Evolutionary conservation across 2,888 invertebrate genomes (phyloP), one percentile per base, ranked within the genome.

Genomic region (Congeria kusceri): DNA sequence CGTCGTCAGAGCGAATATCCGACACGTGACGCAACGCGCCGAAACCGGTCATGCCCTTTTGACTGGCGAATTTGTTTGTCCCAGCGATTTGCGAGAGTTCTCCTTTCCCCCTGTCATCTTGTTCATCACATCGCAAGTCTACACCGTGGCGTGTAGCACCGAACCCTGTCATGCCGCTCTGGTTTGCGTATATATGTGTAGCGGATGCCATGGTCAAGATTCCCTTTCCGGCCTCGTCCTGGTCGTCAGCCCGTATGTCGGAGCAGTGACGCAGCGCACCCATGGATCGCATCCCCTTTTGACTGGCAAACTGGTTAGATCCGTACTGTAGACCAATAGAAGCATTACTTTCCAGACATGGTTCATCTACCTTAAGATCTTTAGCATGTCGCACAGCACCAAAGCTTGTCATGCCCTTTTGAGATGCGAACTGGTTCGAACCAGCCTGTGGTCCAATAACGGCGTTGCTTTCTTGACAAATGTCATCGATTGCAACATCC

Each of bases 381-480:
- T 92, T 88, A 32, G 91, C 92, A 80, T 93, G 92, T 2, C 91
- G 84, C 2, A 86, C 83, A 20, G 87, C 86, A 0, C 90, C 89
- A 5, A 89, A 78, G 25, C 80, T 63, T n/a, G 84, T 78, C 92
- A 92, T 93, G 18, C 93, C 93, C 11, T 86, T 73, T 83, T 93
- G 93, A 46, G 89, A 89, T 39, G 92, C 93, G 32, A 88, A 89
- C 78, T 93, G 92, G 85, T 92, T 93, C 28, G 91, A 91, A 25
- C 93, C 93, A 3, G 90, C 87, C 84, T 93, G 92, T n/a, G 91
- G 83, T 47, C 91, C 88, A 58, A 93, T 92, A 25, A 90, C 85
- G 7, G 88, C 87, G 29, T 91, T 86, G 18, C 91, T 89, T 23
- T 90, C 90, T 23, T 44, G 44, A 53, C 74, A 76, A 20, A 62